Evolutionary conservation across 64 coral and sea anemone genomes (phyloP).

Genomic region (Pocillopora damicornis): DNA sequence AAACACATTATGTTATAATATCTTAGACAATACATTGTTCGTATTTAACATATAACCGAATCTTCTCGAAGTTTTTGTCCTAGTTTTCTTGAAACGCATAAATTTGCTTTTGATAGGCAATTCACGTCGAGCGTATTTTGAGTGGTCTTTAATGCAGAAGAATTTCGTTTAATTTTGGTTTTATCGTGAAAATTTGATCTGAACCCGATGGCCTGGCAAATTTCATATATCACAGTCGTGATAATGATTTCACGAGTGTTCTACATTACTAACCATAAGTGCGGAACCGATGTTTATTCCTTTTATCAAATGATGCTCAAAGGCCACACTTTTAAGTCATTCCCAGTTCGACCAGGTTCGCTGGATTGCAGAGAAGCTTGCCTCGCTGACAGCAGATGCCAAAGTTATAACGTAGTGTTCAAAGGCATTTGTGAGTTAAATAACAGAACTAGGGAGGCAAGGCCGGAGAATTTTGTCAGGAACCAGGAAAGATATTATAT

Average conservation of each 20-base stretch:
- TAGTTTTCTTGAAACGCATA: too few species aligned
- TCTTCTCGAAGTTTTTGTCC: too few species aligned
- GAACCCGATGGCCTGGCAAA: too few species aligned
- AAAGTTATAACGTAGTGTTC: not conserved
- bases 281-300: not conserved
- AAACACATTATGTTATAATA: too few species aligned
- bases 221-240: too few species aligned
- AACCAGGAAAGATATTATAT: not conserved
- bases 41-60: too few species aligned
- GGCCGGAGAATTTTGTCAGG: not conserved
- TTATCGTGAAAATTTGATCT: too few species aligned
- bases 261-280: not conserved
- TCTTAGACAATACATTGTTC: too few species aligned
- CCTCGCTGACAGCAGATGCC: not conserved
- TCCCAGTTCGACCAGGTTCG: not conserved
- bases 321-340: not conserved
- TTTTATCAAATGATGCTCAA: slow-evolving; percentile 7
- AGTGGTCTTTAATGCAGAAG: too few species aligned
- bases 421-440: not conserved
- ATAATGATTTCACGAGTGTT: not conserved
- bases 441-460: not conserved
- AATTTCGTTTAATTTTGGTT: too few species aligned
- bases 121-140: too few species aligned
- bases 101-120: too few species aligned
- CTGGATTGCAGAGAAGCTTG: not conserved